Evolutionary conservation across 2,797 vertebrate species (phyloP).

Genomic region (Pygocentrus nattereri): DNA sequence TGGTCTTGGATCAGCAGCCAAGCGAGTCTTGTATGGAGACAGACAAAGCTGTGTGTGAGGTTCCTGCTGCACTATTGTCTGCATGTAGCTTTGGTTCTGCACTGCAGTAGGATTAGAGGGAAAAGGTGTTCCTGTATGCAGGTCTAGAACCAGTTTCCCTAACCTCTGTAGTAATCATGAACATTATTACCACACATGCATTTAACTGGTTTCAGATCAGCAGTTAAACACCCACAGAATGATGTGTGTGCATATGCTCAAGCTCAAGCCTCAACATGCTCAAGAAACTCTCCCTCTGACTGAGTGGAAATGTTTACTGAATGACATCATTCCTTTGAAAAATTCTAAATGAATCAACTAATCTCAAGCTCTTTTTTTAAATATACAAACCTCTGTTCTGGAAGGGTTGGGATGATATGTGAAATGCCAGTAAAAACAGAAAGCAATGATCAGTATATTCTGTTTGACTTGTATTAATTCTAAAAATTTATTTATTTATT

Average conservation of each 20-base stretch:
- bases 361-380: constrained; percentile 17
- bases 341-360: constrained; percentile 44
- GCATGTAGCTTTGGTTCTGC: constrained; percentile 15
- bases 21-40: constrained; percentile 22
- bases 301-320: constrained; percentile 67
- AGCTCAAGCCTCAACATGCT: constrained; percentile 68
- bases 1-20: constrained; percentile 37
- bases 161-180: not conserved
- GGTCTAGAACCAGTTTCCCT: not conserved
- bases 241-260: constrained; percentile 14
- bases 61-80: constrained; percentile 15
- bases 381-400: no score
- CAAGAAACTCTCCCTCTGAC: constrained; percentile 48
- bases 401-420: no score
- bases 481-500: not conserved
- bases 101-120: constrained; percentile 6
- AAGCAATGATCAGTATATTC: no score
- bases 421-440: no score
- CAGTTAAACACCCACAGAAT: not conserved
- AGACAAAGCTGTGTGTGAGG: constrained; percentile 4
- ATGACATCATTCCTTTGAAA: constrained; percentile 66
- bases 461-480: no score
- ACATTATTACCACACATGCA: not conserved
- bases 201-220: constrained; percentile 31
- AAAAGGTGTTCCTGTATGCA: not conserved